Conservation (phyloP, 1,140 invertebrate genomes). For the Mactra quadrangularis region DNA sequence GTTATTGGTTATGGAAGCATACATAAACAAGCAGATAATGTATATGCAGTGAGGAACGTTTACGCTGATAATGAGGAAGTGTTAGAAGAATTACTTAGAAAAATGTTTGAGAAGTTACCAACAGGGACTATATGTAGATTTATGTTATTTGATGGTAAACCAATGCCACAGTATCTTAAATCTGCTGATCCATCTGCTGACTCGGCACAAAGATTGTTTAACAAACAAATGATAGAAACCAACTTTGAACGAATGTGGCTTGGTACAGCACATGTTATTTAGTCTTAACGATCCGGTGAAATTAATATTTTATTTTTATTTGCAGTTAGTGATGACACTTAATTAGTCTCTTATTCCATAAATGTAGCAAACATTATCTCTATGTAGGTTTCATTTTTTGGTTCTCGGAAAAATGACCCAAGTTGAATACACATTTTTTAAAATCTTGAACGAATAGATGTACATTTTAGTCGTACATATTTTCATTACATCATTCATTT, state of each 20-base stretch:
- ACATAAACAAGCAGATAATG: slow-evolving; percentile 1
- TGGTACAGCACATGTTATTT: slow-evolving; percentile 22
- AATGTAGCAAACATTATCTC: too few relatives aligned
- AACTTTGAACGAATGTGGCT: slow-evolving; percentile 39
- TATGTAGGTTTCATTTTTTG: too few relatives aligned
- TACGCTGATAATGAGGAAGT: slow-evolving; percentile 34
- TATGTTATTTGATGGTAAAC: slow-evolving; percentile 8
- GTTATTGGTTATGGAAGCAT: slow-evolving; percentile 44
- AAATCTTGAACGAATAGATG: too few relatives aligned
- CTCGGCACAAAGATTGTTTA: slow-evolving; percentile 22
- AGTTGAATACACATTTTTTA: too few relatives aligned
- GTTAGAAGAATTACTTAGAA: slow-evolving; percentile 15
- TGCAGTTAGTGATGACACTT: background rate
- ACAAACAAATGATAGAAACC: slow-evolving; percentile 19
- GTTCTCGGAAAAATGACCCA: too few relatives aligned
- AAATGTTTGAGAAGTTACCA: background rate
- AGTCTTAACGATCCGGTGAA: too few relatives aligned
- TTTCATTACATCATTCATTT: too few relatives aligned
- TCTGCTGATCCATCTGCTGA: background rate
- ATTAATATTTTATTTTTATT: background rate
- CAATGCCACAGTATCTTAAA: slow-evolving; percentile 33
- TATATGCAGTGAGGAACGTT: slow-evolving; percentile 21
- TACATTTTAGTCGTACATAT: too few relatives aligned
- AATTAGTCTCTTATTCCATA: too few relatives aligned
- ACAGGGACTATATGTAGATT: background rate